Evolutionary conservation across 2,797 vertebrate species (phyloP).

Genomic region (Diceros bicornis): DNA sequence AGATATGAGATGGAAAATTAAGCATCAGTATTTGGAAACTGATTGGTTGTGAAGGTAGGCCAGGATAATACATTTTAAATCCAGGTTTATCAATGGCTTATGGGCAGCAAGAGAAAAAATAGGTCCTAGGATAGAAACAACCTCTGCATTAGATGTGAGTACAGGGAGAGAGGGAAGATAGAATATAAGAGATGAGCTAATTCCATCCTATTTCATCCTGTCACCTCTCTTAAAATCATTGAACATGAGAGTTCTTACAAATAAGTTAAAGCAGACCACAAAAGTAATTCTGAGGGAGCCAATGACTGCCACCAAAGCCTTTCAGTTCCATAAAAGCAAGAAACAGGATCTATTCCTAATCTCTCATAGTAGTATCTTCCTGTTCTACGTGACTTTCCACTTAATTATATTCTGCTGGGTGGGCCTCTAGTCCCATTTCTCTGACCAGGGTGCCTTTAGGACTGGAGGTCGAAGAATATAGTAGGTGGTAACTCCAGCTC

Average conservation of each 20-base stretch:
- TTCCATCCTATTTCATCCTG: not conserved
- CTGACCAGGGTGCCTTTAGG: not conserved
- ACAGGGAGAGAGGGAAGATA: not conserved
- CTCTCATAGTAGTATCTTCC: not conserved
- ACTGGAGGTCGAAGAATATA: not conserved
- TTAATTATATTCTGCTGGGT: not conserved
- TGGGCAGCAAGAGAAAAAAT: not conserved
- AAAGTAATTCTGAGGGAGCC: not conserved
- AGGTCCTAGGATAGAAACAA: not conserved
- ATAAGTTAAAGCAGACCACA: not conserved
- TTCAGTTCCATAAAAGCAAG: not conserved
- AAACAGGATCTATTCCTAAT: not conserved
- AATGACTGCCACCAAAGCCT: not conserved
- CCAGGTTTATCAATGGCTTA: not conserved
- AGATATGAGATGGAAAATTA: not conserved
- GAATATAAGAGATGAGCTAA: not conserved
- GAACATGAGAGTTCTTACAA: not conserved
- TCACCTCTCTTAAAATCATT: not conserved
- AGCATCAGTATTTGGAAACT: not conserved
- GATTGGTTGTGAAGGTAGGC: not conserved
- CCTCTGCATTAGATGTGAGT: not conserved
- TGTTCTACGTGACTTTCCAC: not conserved
- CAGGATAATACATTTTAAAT: not conserved
- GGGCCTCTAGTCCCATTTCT: not conserved
- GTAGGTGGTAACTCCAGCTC: not conserved